Evolutionary conservation across 2,888 invertebrate species (phyloP), one percentile per base, ranked within the genome.

Genomic region (Pollenia amentaria): DNA sequence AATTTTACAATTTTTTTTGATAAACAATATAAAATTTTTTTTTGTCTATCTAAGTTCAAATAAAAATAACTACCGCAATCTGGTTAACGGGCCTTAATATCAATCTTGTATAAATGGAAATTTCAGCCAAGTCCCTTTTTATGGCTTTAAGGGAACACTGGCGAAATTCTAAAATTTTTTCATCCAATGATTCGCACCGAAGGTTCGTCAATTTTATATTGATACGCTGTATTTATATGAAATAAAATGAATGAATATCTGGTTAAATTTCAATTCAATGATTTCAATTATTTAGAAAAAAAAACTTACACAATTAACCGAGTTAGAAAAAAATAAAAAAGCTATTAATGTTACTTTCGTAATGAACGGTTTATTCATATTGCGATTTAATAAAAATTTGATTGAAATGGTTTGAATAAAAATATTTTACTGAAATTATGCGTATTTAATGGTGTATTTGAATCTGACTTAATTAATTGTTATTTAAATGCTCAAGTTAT

Each of bases 61-160:
- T 10, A 40, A 4, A 29, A n/a, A 53, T 21, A 55, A 46, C 70
- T 64, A 80, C 79, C 62, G 46, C 29, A 21, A 72, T 16, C 73
- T 77, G 65, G n/a, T 55, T 77, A 1, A 87, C 8, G 21, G 84
- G 72, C 12, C 18, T 78, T 3, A 42, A 9, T 11, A 60, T 2
- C 3, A 84, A 10, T 73, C 77, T 64, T 16, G 14, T 9, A 48
- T 77, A 11, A 12, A 84, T 1, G 0, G 64, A 65, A 3, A 81
- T n/a, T 46, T 87, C 81, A 14, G 48, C 18, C 29, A 87, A 44
- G 21, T 77, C 67, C 1, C 84, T 65, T 42, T 55, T 80, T 1
- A 84, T 21, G 12, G 87, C 80, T 44, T 87, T 87, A 14, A 87
- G 11, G 8, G n/a, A 40, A 48, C 87, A 87, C 14, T 67, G 38